Evolutionary conservation across 2,888 invertebrate genomes (phyloP), one percentile per base, ranked within the genome.

Genomic region (Meiosimyza platycephala): DNA sequence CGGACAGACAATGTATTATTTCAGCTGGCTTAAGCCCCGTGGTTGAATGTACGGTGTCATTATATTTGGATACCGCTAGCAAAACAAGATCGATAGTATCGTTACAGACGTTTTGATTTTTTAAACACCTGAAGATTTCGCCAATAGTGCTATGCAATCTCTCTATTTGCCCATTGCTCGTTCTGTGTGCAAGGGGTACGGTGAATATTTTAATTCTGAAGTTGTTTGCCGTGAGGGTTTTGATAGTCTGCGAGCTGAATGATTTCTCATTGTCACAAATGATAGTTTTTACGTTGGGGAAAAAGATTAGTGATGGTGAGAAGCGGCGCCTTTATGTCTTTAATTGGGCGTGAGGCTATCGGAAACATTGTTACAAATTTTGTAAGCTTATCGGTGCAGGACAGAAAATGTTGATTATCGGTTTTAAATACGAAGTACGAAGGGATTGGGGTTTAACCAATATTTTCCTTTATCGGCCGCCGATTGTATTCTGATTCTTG

Each of bases 321-420:
- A 15, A 77, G 64, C 15, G 67, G 16, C 12, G 67, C 18, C 72
- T 76, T 66, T 5, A 78, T 60, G 51, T 79, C 76, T 57, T 40
- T 48, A 70, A 79, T 79, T 28, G 78, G 75, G 57, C 77, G 69
- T 2, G 75, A 78, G 6, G 55, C 64, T 67, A 80, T 76, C 7
- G 76, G 74, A 28, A 78, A 73, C 2, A 78, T 75, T 48, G 79
- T 64, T 9, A 74, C 73, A 54, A 79, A 78, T 74, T 76, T 78
- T 33, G 76, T 78, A 60, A 78, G 76, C 67, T 77, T 78, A 63
- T 76, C 77, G 33, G 77, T 22, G 18, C 73, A 78, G 7, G 75
- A 77, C 16, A 77, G 66, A 50, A 79, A 79, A 33, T 22, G 22
- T 22, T 22, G 22, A 52, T 65, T 71, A 62, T 65, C 69, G 69